Conservation (phyloP, 2,797 vertebrate genomes). For the Chaetophractus vellerosus region DNA sequence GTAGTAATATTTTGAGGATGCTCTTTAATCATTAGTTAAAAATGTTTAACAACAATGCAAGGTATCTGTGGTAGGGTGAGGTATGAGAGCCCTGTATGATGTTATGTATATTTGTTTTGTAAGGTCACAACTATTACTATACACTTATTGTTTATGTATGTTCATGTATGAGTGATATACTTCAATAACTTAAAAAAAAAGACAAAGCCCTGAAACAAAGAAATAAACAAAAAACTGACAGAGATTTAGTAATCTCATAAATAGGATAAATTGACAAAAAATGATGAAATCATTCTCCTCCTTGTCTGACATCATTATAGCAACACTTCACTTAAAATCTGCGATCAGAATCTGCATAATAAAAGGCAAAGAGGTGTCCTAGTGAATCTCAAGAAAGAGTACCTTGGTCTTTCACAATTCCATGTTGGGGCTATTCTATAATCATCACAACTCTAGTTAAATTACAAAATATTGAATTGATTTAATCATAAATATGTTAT, state of each 20-base stretch:
- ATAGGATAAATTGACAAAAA: background rate
- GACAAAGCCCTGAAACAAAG: background rate
- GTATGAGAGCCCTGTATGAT: too few species aligned
- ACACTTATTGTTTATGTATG: too few species aligned
- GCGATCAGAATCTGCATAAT: background rate
- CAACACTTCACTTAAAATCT: background rate
- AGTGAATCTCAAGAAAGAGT: background rate
- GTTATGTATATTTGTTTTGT: too few species aligned
- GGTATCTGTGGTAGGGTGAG: too few species aligned
- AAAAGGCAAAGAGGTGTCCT: background rate
- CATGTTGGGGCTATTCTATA: background rate
- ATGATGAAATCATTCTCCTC: background rate
- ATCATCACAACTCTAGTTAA: background rate
- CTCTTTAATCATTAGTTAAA: too few species aligned
- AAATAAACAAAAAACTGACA: background rate
- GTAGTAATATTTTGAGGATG: too few species aligned
- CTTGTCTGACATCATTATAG: background rate
- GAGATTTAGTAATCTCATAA: conserved; percentile 1
- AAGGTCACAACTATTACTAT: too few species aligned
- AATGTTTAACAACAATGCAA: too few species aligned
- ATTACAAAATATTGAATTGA: background rate
- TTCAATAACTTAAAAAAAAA: background rate
- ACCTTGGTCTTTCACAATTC: background rate
- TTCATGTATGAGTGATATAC: too few species aligned
- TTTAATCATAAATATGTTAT: background rate